Percentiles rank a stretch among this genome's conserved stretches.
These are phyloP conservation scores for Botia almorhae DNA, from an alignment of 2,797 vertebrate genomes.

Conservation along the genomic window DNA sequence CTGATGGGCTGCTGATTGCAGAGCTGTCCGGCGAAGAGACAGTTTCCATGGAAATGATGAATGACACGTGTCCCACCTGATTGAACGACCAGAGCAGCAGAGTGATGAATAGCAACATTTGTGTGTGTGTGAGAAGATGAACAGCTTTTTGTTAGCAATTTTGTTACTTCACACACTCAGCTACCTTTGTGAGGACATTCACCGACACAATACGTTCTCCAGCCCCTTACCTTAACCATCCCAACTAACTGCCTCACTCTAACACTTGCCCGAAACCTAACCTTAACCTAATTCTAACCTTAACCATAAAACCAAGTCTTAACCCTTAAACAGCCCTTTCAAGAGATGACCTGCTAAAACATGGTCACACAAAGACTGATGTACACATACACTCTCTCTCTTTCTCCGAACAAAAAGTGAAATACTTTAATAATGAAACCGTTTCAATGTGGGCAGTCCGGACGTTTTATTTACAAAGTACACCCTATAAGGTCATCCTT, in stretches of 20 bases:
- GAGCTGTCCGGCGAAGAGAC: constrained; percentile 77
- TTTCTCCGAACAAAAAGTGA: neutral
- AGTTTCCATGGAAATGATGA: constrained; percentile 80
- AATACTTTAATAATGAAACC: constrained; percentile 16
- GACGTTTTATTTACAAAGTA: neutral
- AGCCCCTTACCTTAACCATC: no score
- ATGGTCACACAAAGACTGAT: no score
- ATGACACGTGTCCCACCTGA: constrained; percentile 75
- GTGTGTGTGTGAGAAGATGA: constrained; percentile 59
- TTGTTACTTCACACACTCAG: neutral
- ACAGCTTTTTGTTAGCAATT: constrained; percentile 54
- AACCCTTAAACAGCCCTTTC: no score
- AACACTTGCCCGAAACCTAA: no score
- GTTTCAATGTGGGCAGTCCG: neutral
- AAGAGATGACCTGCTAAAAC: no score
- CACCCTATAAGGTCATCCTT: neutral
- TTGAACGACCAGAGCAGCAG: constrained; percentile 56
- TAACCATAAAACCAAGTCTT: no score
- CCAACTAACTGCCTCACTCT: no score
- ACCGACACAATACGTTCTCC: no score
- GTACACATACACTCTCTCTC: neutral
- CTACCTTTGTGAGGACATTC: no score
- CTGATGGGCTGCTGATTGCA: constrained; percentile 84
- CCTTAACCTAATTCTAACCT: no score
- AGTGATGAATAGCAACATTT: constrained; percentile 64